phyloP scores from a whole-genome alignment of 2,113 vertebrate species.

The Columba livia region DNA sequence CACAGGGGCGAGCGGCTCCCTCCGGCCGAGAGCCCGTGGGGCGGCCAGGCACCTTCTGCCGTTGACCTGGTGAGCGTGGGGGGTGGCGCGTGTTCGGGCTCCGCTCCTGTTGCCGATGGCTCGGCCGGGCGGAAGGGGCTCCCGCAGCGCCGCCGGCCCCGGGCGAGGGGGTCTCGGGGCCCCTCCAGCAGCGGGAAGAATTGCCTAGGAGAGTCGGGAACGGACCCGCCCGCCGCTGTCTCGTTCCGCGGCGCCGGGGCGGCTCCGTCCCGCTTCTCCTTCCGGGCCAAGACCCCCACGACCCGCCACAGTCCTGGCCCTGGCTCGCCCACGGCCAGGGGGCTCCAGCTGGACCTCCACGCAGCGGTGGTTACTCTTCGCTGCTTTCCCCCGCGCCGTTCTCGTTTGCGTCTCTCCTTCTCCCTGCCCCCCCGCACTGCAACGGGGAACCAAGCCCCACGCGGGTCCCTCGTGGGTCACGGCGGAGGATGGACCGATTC shows the following conservation, averaged over 20 bases:
- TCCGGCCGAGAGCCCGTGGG: background rate
- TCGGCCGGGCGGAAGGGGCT: fast-evolving
- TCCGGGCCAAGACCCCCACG: background rate
- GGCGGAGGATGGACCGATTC: background rate
- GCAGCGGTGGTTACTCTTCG: background rate
- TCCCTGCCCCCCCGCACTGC: background rate
- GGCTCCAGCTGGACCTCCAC: background rate
- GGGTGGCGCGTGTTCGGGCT: background rate
- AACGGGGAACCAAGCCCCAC: too few relatives aligned
- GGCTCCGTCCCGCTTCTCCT: background rate
- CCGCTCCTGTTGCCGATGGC: background rate
- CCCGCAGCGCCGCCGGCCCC: background rate
- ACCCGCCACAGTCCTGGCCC: background rate
- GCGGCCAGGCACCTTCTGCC: background rate
- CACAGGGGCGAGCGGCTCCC: background rate
- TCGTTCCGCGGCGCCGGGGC: background rate
- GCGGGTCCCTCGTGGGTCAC: background rate
- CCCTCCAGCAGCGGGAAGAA: background rate
- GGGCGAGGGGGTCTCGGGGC: too few relatives aligned
- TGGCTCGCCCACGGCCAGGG: background rate
- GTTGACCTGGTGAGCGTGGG: background rate
- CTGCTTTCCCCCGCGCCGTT: background rate
- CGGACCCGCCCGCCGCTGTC: background rate
- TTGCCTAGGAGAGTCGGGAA: background rate
- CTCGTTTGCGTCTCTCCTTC: constrained; percentile 22